These are phyloP conservation scores for Ips nitidus DNA, from an alignment of 1,140 invertebrate species.

Conservation along the genomic window DNA sequence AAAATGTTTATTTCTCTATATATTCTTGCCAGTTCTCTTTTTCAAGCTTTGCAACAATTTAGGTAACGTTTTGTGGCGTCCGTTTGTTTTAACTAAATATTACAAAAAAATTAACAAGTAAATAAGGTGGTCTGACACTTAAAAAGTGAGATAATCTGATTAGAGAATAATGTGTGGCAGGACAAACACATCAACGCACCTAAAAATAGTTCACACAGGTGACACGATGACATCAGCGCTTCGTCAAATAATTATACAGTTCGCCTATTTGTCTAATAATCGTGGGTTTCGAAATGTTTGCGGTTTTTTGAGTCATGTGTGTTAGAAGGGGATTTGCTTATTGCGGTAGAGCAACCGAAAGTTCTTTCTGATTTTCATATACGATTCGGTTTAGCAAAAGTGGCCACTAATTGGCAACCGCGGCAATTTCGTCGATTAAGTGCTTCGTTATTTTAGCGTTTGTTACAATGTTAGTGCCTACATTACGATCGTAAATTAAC, in stretches of 20 bases:
- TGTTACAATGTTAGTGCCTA: too few relatives aligned
- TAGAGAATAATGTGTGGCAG: constrained; percentile 4
- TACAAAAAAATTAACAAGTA: too few relatives aligned
- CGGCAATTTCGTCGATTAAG: too few relatives aligned
- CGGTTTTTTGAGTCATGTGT: constrained; percentile 5
- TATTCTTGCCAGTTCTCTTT: constrained; percentile 6
- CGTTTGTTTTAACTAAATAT: too few relatives aligned
- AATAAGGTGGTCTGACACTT: not conserved
- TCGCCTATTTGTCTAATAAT: constrained; percentile 16
- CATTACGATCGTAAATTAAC: too few relatives aligned
- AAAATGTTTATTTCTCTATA: constrained; percentile 12
- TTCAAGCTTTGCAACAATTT: too few relatives aligned
- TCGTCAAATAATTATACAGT: constrained; percentile 4
- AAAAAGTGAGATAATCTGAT: constrained; percentile 2
- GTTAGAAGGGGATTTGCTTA: not conserved
- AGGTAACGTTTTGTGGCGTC: too few relatives aligned
- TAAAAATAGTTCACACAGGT: constrained; percentile 23
- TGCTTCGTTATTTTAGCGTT: too few relatives aligned
- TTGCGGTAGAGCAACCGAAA: too few relatives aligned
- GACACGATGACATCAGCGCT: constrained; percentile 18
- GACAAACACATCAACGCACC: constrained; percentile 8
- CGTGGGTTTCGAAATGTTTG: constrained; percentile 13
- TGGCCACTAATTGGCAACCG: too few relatives aligned
- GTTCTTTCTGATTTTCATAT: too few relatives aligned
- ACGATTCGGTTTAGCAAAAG: too few relatives aligned